Conservation (phyloP, 2,113 vertebrate genomes). For the Ciconia maguari region DNA sequence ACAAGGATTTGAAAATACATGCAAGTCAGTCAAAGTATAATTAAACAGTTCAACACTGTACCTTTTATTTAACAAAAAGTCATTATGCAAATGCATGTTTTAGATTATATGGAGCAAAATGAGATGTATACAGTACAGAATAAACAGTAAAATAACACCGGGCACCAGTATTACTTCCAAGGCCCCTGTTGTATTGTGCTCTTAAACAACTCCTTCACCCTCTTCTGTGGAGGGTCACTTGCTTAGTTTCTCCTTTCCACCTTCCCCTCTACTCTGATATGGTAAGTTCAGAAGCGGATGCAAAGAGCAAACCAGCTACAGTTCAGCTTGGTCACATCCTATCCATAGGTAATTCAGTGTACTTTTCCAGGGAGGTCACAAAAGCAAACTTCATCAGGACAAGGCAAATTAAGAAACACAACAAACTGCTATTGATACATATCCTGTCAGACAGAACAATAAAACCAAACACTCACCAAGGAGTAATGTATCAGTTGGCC, state of each 20-base stretch:
- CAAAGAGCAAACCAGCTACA: background rate
- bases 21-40: background rate
- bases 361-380: background rate
- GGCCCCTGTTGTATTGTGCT: background rate
- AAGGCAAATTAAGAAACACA: background rate
- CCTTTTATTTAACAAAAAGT: slow-evolving; percentile 17
- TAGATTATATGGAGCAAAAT: background rate
- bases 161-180: background rate
- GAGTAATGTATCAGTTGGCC: background rate
- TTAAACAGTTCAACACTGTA: background rate
- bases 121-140: background rate
- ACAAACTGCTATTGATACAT: background rate
- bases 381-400: background rate
- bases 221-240: background rate
- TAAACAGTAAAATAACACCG: background rate
- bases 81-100: background rate
- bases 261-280: background rate
- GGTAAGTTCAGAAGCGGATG: background rate
- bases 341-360: background rate
- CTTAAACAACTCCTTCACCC: background rate
- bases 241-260: background rate
- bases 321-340: background rate
- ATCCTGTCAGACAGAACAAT: background rate
- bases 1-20: slow-evolving; percentile 12
- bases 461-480: background rate